Percentiles rank a stretch among this genome's conserved stretches.
Evolutionary conservation across 2,888 invertebrate genomes (phyloP).

Genomic region (Thera britannica): DNA sequence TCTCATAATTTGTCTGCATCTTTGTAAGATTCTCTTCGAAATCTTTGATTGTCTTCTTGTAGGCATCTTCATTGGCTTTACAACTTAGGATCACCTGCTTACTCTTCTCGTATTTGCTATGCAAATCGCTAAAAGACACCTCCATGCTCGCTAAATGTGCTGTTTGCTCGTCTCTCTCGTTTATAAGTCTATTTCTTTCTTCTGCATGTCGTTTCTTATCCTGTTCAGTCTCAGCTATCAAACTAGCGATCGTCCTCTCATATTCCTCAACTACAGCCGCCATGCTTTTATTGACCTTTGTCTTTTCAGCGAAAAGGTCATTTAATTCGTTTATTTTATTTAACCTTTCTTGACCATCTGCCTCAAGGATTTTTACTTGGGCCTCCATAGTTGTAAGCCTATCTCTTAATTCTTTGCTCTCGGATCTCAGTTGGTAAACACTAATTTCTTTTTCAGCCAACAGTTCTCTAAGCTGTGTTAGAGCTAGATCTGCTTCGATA

Average conservation of each 20-base stretch:
- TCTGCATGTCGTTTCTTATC: slow-evolving; percentile 85
- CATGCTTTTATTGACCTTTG: slow-evolving; percentile 80
- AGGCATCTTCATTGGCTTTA: slow-evolving; percentile 87
- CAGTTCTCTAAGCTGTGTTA: slow-evolving; percentile 77
- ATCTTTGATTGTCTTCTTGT: slow-evolving; percentile 87
- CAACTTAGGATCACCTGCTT: slow-evolving; percentile 84
- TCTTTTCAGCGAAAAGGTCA: slow-evolving; percentile 70
- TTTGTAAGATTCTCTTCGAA: slow-evolving; percentile 88
- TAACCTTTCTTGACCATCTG: slow-evolving; percentile 63
- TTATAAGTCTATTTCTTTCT: slow-evolving; percentile 79
- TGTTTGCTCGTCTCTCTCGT: slow-evolving; percentile 86
- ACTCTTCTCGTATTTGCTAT: slow-evolving; percentile 87
- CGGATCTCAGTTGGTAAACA: slow-evolving; percentile 77
- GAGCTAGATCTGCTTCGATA: slow-evolving; percentile 67
- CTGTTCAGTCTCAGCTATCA: slow-evolving; percentile 89
- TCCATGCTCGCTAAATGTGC: slow-evolving; percentile 86
- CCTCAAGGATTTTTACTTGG: slow-evolving; percentile 68
- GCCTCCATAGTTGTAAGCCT: slow-evolving; percentile 71
- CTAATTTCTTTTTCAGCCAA: slow-evolving; percentile 83
- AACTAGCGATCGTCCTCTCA: slow-evolving; percentile 90
- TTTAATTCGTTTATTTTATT: slow-evolving; percentile 70
- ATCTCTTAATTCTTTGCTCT: slow-evolving; percentile 77
- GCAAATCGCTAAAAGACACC: slow-evolving; percentile 86
- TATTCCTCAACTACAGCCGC: slow-evolving; percentile 90
- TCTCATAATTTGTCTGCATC: slow-evolving; percentile 93